phyloP scores from a whole-genome alignment of 2,888 invertebrate genomes.

The Nymphalis urticae region DNA sequence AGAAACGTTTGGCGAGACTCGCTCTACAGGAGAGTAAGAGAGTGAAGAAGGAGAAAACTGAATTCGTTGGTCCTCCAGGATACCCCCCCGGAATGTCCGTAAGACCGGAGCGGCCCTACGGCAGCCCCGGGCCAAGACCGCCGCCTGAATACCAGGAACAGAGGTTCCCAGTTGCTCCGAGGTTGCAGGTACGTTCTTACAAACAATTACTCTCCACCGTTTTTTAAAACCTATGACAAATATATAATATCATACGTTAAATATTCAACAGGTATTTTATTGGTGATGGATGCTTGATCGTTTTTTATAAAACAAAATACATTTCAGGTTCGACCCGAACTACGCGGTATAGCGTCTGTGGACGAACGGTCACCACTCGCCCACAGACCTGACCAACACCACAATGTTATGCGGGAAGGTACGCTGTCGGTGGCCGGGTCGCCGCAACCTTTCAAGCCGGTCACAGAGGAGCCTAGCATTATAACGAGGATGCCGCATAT shows the following conservation, averaged over 20 bases:
- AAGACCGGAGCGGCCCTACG: conserved; percentile 30
- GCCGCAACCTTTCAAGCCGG: conserved; percentile 76
- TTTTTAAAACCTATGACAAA: no score
- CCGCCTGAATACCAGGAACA: conserved; percentile 51
- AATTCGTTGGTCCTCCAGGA: conserved; percentile 48
- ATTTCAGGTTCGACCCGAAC: conserved; percentile 56
- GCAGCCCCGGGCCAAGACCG: conserved; percentile 31
- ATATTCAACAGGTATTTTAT: no score
- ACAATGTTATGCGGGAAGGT: conserved; percentile 61
- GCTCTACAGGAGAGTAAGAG: conserved; percentile 72
- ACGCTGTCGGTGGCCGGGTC: conserved; percentile 75
- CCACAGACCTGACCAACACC: conserved; percentile 58
- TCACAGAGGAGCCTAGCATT: conserved; percentile 74
- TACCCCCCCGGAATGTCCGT: conserved; percentile 42
- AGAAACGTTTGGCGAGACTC: conserved; percentile 66
- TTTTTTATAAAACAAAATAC: no score
- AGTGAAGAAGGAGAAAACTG: conserved; percentile 63
- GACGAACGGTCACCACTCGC: conserved; percentile 58
- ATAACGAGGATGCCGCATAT: conserved; percentile 79
- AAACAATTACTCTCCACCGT: no score
- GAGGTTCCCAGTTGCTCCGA: conserved; percentile 57
- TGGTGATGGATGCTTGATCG: no score
- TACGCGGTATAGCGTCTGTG: conserved; percentile 56
- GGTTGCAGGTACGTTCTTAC: conserved; percentile 39
- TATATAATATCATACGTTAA: no score